These are phyloP conservation scores for Macrobrachium rosenbergii DNA, from an alignment of 1,140 invertebrate species.

Conservation along the genomic window DNA sequence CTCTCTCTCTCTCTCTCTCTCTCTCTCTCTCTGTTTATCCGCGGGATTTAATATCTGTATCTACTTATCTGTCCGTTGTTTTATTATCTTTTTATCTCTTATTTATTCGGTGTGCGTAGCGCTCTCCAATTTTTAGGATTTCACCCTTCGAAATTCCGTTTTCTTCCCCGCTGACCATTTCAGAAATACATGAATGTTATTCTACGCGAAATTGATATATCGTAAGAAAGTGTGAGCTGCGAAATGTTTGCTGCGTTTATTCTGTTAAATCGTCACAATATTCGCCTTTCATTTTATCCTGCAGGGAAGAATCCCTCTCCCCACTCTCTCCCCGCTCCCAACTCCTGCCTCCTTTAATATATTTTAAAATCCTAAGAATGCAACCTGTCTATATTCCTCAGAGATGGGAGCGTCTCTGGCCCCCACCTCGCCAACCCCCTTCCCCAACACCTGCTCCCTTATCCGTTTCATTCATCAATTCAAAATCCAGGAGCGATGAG, in stretches of 20 bases:
- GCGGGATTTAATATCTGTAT: not conserved
- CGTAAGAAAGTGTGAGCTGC: not conserved
- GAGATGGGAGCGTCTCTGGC: not conserved
- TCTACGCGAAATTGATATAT: not conserved
- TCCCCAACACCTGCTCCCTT: not conserved
- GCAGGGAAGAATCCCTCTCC: not conserved
- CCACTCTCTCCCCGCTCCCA: not conserved
- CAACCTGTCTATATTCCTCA: not conserved
- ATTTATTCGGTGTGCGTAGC: not conserved
- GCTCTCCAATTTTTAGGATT: not conserved
- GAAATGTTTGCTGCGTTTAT: not conserved
- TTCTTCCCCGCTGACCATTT: not conserved
- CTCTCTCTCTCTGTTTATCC: constrained; percentile 33
- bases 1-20: constrained; percentile 15
- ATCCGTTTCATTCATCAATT: too few relatives aligned
- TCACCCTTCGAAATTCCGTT: not conserved
- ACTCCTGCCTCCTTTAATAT: not conserved
- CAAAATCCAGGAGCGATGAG: too few relatives aligned
- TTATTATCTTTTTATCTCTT: not conserved
- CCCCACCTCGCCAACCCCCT: not conserved
- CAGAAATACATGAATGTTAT: not conserved
- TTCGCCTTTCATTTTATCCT: not conserved
- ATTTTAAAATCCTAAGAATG: not conserved
- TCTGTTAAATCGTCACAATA: not conserved
- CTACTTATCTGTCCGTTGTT: not conserved